These are phyloP conservation scores for Lepilemur septentrionalis DNA, from an alignment of 2,797 vertebrate genomes.

Conservation along the genomic window DNA sequence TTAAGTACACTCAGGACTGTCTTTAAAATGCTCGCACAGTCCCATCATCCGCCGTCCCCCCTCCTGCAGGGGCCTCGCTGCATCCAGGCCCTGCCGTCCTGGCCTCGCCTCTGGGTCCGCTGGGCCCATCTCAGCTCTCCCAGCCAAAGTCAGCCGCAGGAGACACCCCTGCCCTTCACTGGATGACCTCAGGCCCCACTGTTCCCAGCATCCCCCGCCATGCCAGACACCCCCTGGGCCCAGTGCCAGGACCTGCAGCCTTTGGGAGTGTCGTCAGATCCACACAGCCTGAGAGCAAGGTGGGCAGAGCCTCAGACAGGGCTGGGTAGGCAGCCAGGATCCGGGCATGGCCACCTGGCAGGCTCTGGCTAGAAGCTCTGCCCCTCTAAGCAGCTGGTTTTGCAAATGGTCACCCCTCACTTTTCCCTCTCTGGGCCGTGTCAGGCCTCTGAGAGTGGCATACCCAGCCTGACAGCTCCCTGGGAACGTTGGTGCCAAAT, in stretches of 20 bases:
- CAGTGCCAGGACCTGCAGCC: background rate
- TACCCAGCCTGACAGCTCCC: background rate
- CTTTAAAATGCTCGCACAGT: background rate
- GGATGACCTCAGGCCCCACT: no score
- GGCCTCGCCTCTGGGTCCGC: rapidly evolving
- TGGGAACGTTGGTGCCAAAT: background rate
- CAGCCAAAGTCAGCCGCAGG: background rate
- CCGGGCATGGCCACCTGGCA: background rate
- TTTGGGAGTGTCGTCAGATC: background rate
- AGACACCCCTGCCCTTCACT: background rate
- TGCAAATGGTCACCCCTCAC: background rate
- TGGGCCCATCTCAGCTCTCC: background rate
- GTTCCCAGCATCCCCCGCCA: background rate
- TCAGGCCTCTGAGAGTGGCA: background rate
- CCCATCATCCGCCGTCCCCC: background rate
- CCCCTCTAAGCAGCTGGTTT: background rate
- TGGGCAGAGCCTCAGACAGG: background rate
- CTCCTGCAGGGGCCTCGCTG: no score
- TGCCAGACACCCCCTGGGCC: background rate
- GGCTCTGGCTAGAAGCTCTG: background rate
- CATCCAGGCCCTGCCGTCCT: no score
- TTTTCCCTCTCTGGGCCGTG: background rate
- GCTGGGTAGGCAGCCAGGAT: background rate
- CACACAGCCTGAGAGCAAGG: no score
- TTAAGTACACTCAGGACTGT: background rate